Percentiles rank a stretch among this genome's conserved stretches.
These are phyloP conservation scores for Batillaria attramentaria DNA, from an alignment of 1,140 invertebrate species.

Conservation along the genomic window DNA sequence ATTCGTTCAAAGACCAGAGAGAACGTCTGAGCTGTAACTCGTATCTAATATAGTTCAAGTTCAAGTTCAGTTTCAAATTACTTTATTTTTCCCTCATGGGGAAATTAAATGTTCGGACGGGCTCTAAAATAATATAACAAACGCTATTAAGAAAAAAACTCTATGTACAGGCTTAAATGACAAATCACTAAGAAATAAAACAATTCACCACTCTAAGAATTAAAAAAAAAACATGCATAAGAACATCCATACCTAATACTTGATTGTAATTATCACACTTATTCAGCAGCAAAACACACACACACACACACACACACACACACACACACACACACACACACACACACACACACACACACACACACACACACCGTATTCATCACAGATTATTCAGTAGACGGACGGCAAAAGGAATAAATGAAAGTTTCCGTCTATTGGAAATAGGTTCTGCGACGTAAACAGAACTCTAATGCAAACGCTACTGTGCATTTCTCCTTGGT, in stretches of 20 bases:
- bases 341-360: not conserved
- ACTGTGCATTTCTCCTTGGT: not conserved
- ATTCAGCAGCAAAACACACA: not conserved
- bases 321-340: not conserved
- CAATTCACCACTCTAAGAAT: not conserved
- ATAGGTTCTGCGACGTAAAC: too few relatives aligned
- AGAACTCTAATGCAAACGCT: not conserved
- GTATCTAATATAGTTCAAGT: not conserved
- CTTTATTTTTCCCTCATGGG: not conserved
- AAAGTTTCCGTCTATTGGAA: too few relatives aligned
- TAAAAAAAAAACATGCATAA: not conserved
- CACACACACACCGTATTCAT: not conserved
- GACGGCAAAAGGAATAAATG: too few relatives aligned
- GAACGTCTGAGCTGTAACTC: not conserved
- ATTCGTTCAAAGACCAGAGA: too few relatives aligned
- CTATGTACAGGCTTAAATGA: not conserved
- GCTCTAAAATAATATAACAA: not conserved
- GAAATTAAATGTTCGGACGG: not conserved
- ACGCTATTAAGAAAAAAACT: not conserved
- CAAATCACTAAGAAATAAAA: not conserved
- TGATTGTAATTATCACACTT: not conserved
- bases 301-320: not conserved
- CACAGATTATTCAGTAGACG: not conserved
- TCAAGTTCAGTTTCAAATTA: not conserved
- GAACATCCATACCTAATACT: not conserved